Evolutionary conservation across 1,140 invertebrate species (phyloP), one percentile per base, ranked within the genome.

Genomic region (Apis florea): DNA sequence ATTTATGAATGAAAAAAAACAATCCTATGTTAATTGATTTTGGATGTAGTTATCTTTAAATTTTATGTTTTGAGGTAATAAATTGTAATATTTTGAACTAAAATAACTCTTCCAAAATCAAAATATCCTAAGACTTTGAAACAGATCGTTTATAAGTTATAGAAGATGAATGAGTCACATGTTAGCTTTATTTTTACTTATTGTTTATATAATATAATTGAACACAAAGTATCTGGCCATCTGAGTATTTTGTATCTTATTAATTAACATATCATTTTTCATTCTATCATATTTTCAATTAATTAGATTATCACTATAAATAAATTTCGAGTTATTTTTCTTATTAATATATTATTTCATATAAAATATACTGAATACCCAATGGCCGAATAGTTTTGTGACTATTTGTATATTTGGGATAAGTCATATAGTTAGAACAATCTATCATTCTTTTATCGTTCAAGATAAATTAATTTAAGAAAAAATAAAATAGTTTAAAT

Each of bases 91-190:
- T 59, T 53, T 24, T 49, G 1, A 26, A 63, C 54, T 19, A 24
- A 53, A 78, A 74, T 78, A 61, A 81, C 76, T 81, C 31, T 84
- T 84, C 82, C 64, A 73, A 56, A 79, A 86, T 83, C 63, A 78
- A 80, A 82, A 67, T 19, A 76, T 68, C 51, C 73, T 54, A 61
- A 61, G 61, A 82, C 15, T 88, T 24, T 67, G n/a, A 78, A 12
- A 67, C 21, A 61, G 21, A 84, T 73, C 61, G 58, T 31, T 74
- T 4, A 31, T 72, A 74, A 67, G 47, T 86, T 54, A 47, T 61
- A 67, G 68, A 53, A 66, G 61, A 6, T 49, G 51, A 26, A 81
- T 17, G 56, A 80, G 66, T 86, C 69, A 77, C 66, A 59, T 59
- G 15, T 83, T 71, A 79, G 61, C 76, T 78, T 71, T 61, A 81